Evolutionary conservation across 2,888 invertebrate genomes (phyloP), one percentile per base, ranked within the genome.

Genomic region (Scaeva pyrastri): DNA sequence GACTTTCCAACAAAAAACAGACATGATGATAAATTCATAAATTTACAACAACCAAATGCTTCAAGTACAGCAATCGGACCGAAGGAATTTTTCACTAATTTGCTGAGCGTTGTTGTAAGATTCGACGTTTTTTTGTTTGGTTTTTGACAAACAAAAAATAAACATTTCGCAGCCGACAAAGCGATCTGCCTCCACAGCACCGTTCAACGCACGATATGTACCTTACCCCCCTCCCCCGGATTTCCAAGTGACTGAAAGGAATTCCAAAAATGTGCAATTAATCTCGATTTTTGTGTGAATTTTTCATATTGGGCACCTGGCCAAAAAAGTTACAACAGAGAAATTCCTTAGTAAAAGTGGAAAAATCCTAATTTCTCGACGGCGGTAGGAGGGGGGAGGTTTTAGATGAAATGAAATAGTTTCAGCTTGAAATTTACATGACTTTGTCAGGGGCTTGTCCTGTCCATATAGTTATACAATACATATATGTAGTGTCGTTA

Each of bases 231-330:
- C 19, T 43, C 74, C 3, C 62, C 21, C 41, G 2, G 1, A 58
- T 73, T 45, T 64, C 56, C 75, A 60, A 80, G 71, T 75, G 36
- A 52, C 50, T 55, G 16, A 16, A 70, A 88, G 87, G 89, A 89
- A 89, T 90, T 87, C 88, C 74, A 89, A 88, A 88, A 89, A 89
- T 90, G 83, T 86, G 84, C 88, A 89, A 89, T 89, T 90, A 89
- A 89, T 89, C 88, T 89, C 88, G 82, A 88, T 88, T 87, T 56
- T 80, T 58, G 36, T 72, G 26, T 66, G n/a, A 16, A 31, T 74
- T 52, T 62, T 62, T 56, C 31, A 81, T 43, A 52, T 56, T 56
- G 45, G 85, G 85, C 85, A 81, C 3, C 39, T n/a, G 41, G 68
- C 81, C 85, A 85, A 85, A 26, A n/a, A 62, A 55, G 71, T 71